phyloP scores from a whole-genome alignment of 2,888 invertebrate species.

The Achlya flavicornis region DNA sequence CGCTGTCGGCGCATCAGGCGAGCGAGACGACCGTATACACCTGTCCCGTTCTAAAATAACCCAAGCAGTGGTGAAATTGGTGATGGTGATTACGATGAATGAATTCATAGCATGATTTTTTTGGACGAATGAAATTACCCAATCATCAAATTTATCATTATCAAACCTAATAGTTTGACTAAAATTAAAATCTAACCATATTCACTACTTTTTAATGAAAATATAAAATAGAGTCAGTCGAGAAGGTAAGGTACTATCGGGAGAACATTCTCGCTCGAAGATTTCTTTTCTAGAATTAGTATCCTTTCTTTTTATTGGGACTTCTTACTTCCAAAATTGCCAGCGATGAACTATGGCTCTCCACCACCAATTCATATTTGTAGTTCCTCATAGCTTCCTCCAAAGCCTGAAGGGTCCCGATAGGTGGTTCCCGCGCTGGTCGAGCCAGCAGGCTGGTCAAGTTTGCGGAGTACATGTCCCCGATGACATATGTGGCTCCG shows the following conservation, averaged over 20 bases:
- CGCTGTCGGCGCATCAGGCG: conserved; percentile 85
- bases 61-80: too few relatives aligned
- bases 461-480: conserved; percentile 91
- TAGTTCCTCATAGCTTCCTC: conserved; percentile 86
- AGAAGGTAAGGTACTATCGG: too few relatives aligned
- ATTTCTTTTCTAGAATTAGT: conserved; percentile 7
- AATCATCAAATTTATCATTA: too few relatives aligned
- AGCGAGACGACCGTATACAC: conserved; percentile 88
- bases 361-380: conserved; percentile 87
- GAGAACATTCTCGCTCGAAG: too few relatives aligned
- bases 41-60: conserved; percentile 88
- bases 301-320: neutral
- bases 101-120: too few relatives aligned
- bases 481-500: conserved; percentile 90
- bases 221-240: too few relatives aligned
- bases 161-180: too few relatives aligned
- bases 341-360: conserved; percentile 88
- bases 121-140: too few relatives aligned
- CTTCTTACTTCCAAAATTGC: conserved; percentile 86
- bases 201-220: too few relatives aligned
- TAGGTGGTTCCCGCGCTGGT: conserved; percentile 88
- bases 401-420: conserved; percentile 86
- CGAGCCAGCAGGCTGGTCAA: conserved; percentile 89
- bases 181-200: too few relatives aligned
- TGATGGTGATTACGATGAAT: too few relatives aligned